These are phyloP conservation scores for Quiscalus mexicanus DNA, from an alignment of 2,113 vertebrate genomes.

Conservation along the genomic window DNA sequence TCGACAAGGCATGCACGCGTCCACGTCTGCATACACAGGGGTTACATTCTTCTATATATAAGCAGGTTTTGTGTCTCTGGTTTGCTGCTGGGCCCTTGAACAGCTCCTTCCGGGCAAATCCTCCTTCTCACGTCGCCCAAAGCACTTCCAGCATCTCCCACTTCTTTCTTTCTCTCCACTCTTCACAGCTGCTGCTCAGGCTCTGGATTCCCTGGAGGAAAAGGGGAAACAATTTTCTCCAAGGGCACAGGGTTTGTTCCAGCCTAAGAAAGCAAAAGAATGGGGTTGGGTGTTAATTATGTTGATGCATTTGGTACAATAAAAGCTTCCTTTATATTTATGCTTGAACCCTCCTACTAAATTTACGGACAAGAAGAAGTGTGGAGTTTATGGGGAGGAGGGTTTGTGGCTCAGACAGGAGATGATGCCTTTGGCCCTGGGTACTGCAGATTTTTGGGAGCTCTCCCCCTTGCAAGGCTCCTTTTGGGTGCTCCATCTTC, in stretches of 20 bases:
- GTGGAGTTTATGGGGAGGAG: not conserved
- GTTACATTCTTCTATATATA: slow-evolving; percentile 77
- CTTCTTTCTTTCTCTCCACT: slow-evolving; percentile 70
- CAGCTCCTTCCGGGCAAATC: slow-evolving; percentile 71
- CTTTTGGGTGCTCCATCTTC: not conserved
- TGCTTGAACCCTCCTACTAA: not conserved
- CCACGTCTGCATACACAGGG: slow-evolving; percentile 61
- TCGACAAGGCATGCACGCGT: slow-evolving; percentile 78
- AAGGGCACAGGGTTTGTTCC: slow-evolving; percentile 79
- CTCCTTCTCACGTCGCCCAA: slow-evolving; percentile 51
- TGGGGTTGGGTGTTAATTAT: slow-evolving; percentile 43
- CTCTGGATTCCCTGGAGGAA: slow-evolving; percentile 76
- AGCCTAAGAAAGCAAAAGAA: slow-evolving; percentile 73
- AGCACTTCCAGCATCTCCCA: slow-evolving; percentile 62
- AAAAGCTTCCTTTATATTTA: slow-evolving; percentile 57
- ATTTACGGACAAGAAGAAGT: not conserved
- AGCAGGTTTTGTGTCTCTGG: slow-evolving; percentile 69
- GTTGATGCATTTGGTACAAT: slow-evolving; percentile 12
- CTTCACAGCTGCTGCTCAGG: slow-evolving; percentile 68
- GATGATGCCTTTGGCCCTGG: not conserved
- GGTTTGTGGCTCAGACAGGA: not conserved
- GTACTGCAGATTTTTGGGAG: not conserved
- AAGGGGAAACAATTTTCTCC: slow-evolving; percentile 78
- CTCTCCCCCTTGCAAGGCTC: not conserved
- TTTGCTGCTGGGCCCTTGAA: slow-evolving; percentile 73